phyloP scores from a whole-genome alignment of 2,888 invertebrate species.

The Anoncus sp. region DNA sequence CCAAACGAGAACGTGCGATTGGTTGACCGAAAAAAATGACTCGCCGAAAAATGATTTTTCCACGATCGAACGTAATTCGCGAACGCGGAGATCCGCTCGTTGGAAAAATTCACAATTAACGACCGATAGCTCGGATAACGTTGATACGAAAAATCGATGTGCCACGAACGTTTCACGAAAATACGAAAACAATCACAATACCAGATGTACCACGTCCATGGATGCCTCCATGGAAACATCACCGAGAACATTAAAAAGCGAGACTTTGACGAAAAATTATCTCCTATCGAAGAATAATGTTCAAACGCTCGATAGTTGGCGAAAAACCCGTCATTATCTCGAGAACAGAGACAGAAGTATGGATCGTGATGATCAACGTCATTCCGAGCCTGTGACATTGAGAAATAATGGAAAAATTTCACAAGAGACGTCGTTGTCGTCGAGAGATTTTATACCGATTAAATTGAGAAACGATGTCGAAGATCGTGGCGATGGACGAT shows the following conservation, averaged over 20 bases:
- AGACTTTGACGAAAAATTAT: neutral
- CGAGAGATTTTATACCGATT: neutral
- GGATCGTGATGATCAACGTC: neutral
- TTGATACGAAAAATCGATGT: no score
- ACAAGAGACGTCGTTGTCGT: no score
- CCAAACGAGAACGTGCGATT: no score
- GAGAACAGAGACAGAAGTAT: neutral
- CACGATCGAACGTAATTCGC: neutral
- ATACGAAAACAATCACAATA: neutral
- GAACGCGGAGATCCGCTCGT: neutral
- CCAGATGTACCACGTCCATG: constrained; percentile 18
- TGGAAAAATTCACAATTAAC: constrained; percentile 16
- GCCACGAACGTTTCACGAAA: neutral
- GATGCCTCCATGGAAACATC: neutral
- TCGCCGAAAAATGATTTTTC: neutral
- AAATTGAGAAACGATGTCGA: neutral
- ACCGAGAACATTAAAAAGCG: neutral
- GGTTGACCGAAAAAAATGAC: neutral
- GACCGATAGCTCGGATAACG: no score
- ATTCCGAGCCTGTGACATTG: constrained; percentile 37
- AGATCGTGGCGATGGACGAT: constrained; percentile 30
- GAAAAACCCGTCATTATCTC: neutral
- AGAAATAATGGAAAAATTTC: neutral
- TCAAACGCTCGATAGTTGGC: constrained; percentile 7
- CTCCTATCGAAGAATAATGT: constrained; percentile 7